These are phyloP conservation scores for Sebastes miniatus DNA, from an alignment of 2,797 vertebrate species.

Conservation along the genomic window DNA sequence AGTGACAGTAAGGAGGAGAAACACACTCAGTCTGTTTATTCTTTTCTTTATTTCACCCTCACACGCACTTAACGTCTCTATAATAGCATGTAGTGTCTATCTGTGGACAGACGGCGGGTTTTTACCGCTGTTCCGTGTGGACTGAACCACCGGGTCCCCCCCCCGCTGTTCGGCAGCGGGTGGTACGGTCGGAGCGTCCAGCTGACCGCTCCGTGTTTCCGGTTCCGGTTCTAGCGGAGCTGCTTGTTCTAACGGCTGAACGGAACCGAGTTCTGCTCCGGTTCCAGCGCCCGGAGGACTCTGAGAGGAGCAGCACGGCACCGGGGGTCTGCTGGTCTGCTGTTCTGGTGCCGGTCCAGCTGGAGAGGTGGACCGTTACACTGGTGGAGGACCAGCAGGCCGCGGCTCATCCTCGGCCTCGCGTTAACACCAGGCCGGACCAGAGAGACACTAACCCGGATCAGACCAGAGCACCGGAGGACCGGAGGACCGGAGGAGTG, in stretches of 20 bases:
- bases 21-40: background rate
- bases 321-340: too few relatives aligned
- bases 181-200: constrained; percentile 63
- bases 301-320: too few relatives aligned
- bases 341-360: too few relatives aligned
- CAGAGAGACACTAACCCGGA: too few relatives aligned
- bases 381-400: too few relatives aligned
- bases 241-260: background rate
- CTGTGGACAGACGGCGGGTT: background rate
- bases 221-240: too few relatives aligned
- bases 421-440: too few relatives aligned
- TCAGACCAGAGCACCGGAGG: too few relatives aligned
- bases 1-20: background rate
- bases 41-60: background rate
- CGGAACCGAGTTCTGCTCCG: background rate
- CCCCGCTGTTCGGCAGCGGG: constrained; percentile 3
- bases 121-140: background rate
- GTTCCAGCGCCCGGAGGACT: too few relatives aligned
- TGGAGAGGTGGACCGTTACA: too few relatives aligned
- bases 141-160: background rate
- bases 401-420: too few relatives aligned
- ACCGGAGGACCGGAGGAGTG: too few relatives aligned
- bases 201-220: constrained; percentile 64
- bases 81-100: background rate
- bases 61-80: background rate